Percentiles rank a stretch among this genome's conserved stretches.
Evolutionary conservation across 2,888 invertebrate genomes (phyloP).

Genomic region (Lathronympha strigana): DNA sequence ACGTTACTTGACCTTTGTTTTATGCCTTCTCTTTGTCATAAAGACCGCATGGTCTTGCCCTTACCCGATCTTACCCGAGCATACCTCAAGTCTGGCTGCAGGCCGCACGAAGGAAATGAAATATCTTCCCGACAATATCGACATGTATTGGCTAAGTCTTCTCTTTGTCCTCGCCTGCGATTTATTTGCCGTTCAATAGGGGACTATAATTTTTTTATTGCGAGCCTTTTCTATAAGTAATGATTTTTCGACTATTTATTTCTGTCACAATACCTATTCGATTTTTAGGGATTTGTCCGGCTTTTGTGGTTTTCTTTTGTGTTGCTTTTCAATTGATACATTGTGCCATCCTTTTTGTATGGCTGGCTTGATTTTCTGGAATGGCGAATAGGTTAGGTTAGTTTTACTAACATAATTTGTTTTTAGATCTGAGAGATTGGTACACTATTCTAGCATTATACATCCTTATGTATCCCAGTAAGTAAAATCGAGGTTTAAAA

Average conservation of each 20-base stretch:
- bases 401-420: not conserved
- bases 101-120: constrained; percentile 52
- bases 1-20: too few species aligned
- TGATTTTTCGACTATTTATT: constrained; percentile 43
- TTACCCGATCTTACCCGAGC: not conserved
- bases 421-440: not conserved
- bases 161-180: constrained; percentile 56
- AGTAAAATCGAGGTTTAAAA: too few species aligned
- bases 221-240: constrained; percentile 46
- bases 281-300: constrained; percentile 35
- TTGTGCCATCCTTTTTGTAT: constrained; percentile 26
- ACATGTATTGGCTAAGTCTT: constrained; percentile 55
- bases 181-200: constrained; percentile 58
- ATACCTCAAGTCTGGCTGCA: constrained; percentile 18
- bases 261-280: constrained; percentile 41
- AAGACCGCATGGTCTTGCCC: not conserved
- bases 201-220: constrained; percentile 54
- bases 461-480: too few species aligned
- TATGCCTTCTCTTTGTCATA: too few species aligned
- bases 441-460: too few species aligned
- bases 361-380: not conserved
- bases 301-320: constrained; percentile 35
- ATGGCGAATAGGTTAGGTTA: not conserved
- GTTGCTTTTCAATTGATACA: constrained; percentile 33
- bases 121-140: constrained; percentile 63